Evolutionary conservation across 2,888 invertebrate genomes (phyloP).

Genomic region (Macrosoma leucophasiata): DNA sequence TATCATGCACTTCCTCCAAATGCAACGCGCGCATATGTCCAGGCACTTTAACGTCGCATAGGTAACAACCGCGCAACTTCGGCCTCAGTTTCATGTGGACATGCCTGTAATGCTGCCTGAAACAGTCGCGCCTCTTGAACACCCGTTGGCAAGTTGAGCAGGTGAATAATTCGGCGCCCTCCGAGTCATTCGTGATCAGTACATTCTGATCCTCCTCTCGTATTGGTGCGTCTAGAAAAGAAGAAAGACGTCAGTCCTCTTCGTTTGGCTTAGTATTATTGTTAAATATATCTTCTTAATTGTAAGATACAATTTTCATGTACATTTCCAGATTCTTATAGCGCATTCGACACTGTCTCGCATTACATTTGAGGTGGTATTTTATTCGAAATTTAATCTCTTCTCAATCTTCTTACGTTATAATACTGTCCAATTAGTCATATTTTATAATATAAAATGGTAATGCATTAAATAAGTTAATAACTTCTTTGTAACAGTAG

Average conservation of each 20-base stretch:
- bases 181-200: constrained; percentile 23
- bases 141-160: constrained; percentile 39
- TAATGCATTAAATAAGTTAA: too few species aligned
- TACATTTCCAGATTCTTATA: too few species aligned
- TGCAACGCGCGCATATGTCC: constrained; percentile 38
- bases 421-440: too few species aligned
- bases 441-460: too few species aligned
- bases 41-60: constrained; percentile 40
- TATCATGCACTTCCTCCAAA: constrained; percentile 42
- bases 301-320: too few species aligned
- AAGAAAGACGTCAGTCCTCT: constrained; percentile 29
- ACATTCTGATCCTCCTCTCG: constrained; percentile 28
- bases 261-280: too few species aligned
- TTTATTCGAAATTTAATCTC: too few species aligned
- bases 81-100: constrained; percentile 45
- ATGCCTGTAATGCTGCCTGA: constrained; percentile 47
- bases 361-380: too few species aligned
- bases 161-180: constrained; percentile 21
- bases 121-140: constrained; percentile 39
- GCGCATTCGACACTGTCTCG: too few species aligned
- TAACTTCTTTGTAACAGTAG: too few species aligned
- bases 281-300: too few species aligned
- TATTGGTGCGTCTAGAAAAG: constrained; percentile 41
- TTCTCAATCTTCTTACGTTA: too few species aligned
- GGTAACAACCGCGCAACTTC: constrained; percentile 37